Percentiles rank a stretch among this genome's conserved stretches.
Conservation (phyloP, 2,113 vertebrate genomes). For the Bos javanicus region DNA sequence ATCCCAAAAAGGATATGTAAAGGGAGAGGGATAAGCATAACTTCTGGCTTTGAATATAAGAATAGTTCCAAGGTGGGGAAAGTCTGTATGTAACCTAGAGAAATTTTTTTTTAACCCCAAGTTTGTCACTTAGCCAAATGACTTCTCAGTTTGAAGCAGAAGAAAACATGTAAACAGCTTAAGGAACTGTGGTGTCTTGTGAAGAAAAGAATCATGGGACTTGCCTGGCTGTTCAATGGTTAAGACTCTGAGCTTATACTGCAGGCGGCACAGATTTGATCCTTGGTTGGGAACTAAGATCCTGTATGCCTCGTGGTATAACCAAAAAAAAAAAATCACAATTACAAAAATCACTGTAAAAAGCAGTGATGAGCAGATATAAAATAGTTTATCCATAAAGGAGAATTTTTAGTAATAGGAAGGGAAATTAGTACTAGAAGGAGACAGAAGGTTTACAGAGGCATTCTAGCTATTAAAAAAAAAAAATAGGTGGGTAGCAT, state of each 20-base stretch:
- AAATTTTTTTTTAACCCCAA: background rate
- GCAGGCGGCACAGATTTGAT: background rate
- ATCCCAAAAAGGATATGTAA: background rate
- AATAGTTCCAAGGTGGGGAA: background rate
- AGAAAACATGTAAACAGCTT: constrained; percentile 4
- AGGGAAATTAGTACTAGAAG: background rate
- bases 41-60: background rate
- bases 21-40: background rate
- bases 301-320: background rate
- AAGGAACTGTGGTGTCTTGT: background rate
- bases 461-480: background rate
- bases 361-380: background rate
- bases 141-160: constrained; percentile 24
- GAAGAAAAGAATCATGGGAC: background rate
- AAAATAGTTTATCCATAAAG: background rate
- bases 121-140: background rate
- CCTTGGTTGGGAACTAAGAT: background rate
- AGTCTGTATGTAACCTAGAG: background rate
- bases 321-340: background rate
- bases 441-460: background rate
- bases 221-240: background rate
- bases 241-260: background rate
- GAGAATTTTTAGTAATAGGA: background rate
- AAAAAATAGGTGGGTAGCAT: background rate
- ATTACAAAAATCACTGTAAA: background rate